Percentiles rank a stretch among this genome's conserved stretches.
phyloP scores from a whole-genome alignment of 2,888 invertebrate genomes.

The Blastobasis lacticolella region DNA sequence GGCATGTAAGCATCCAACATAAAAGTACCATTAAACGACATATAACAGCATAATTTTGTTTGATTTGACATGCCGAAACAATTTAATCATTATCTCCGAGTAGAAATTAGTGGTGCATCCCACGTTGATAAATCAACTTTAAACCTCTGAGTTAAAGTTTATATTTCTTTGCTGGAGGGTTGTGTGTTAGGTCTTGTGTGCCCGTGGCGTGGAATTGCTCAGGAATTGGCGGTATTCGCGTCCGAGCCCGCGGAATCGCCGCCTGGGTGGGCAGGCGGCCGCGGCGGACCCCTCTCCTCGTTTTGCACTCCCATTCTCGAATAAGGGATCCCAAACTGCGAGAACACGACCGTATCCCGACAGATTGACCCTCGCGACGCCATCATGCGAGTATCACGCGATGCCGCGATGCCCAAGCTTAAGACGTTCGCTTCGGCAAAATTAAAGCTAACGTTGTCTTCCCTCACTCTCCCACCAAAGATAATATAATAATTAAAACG shows the following conservation, averaged over 20 bases:
- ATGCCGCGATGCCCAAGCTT: constrained; percentile 17
- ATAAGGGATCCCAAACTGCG: constrained; percentile 44
- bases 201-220: constrained; percentile 38
- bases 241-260: constrained; percentile 48
- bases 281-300: constrained; percentile 47
- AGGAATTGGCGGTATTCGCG: constrained; percentile 73
- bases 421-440: constrained; percentile 18
- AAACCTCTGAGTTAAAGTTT: no score
- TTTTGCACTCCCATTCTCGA: constrained; percentile 55
- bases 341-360: constrained; percentile 23
- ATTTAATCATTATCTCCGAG: constrained; percentile 69
- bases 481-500: constrained; percentile 54
- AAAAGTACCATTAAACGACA: constrained; percentile 66
- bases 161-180: constrained; percentile 9
- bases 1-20: constrained; percentile 53
- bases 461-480: constrained; percentile 8
- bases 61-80: constrained; percentile 74
- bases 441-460: no score
- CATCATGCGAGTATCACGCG: constrained; percentile 29
- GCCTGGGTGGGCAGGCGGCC: constrained; percentile 66
- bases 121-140: constrained; percentile 13
- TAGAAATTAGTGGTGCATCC: constrained; percentile 39
- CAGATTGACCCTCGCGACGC: constrained; percentile 25
- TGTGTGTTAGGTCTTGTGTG: constrained; percentile 39
- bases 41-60: constrained; percentile 74